phyloP scores from a whole-genome alignment of 2,113 vertebrate species.

The Castor canadensis region DNA sequence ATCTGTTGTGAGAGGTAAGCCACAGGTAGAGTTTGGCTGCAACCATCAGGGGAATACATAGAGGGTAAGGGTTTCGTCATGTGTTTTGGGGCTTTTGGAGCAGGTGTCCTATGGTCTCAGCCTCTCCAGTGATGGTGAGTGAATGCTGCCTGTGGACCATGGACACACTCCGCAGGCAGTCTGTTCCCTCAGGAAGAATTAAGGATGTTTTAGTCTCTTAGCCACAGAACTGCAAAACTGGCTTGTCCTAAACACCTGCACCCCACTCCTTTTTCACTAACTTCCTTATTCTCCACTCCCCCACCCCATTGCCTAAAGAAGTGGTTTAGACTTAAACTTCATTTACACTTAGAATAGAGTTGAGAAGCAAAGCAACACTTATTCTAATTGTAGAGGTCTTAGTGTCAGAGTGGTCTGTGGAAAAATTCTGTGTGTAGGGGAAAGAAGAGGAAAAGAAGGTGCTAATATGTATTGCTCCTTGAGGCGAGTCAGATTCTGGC shows the following conservation, averaged over 20 bases:
- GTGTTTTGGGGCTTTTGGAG: not conserved
- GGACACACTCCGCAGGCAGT: not conserved
- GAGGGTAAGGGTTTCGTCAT: not conserved
- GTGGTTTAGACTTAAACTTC: not conserved
- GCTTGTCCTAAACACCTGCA: too few species aligned
- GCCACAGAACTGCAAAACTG: not conserved
- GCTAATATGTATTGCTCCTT: fast-evolving
- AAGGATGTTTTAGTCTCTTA: not conserved
- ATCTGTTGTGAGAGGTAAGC: slow-evolving; percentile 31
- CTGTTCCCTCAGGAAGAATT: not conserved
- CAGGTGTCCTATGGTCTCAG: not conserved
- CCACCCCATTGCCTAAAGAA: not conserved
- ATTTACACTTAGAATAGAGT: not conserved
- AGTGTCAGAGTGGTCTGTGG: not conserved
- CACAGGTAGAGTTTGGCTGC: not conserved
- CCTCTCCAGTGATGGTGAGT: not conserved
- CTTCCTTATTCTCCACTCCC: not conserved
- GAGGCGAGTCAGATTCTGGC: not conserved
- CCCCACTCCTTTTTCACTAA: too few species aligned
- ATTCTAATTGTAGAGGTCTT: not conserved
- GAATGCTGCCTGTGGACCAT: fast-evolving
- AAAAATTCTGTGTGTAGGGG: not conserved
- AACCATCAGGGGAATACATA: not conserved
- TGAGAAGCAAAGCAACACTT: not conserved
- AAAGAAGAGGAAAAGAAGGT: not conserved